Percentiles rank a stretch among this genome's conserved stretches.
phyloP scores from a whole-genome alignment of 2,113 vertebrate species.

The Charadrius vociferus region DNA sequence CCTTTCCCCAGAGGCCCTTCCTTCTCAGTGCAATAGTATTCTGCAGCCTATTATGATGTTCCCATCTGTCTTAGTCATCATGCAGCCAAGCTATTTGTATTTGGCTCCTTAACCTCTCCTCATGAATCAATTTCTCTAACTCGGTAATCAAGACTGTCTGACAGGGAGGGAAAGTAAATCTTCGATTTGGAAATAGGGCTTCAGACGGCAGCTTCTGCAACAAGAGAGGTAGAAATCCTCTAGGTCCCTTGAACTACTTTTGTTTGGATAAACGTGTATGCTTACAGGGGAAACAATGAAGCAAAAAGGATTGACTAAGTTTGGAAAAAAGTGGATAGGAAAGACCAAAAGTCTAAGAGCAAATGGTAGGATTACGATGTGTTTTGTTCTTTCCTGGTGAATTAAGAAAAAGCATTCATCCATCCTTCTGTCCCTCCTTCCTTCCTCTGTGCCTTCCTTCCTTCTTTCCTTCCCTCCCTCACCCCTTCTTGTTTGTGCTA shows the following conservation, averaged over 20 bases:
- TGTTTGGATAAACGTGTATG: neutral
- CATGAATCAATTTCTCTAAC: constrained; percentile 38
- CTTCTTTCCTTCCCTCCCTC: neutral
- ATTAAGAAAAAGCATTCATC: neutral
- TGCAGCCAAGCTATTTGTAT: constrained; percentile 39
- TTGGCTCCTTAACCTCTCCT: constrained; percentile 55
- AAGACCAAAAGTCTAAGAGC: neutral
- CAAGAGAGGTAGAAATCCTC: neutral
- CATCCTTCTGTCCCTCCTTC: neutral
- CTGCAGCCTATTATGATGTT: constrained; percentile 30
- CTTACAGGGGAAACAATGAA: neutral
- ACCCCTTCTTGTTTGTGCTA: neutral
- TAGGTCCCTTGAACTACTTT: neutral
- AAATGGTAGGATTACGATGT: neutral
- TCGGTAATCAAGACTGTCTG: constrained; percentile 6
- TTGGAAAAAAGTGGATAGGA: neutral
- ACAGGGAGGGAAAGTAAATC: constrained; percentile 1
- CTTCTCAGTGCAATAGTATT: constrained; percentile 12
- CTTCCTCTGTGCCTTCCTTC: neutral
- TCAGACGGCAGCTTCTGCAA: neutral
- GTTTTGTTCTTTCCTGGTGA: neutral
- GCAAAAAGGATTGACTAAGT: neutral
- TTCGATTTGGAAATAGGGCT: neutral
- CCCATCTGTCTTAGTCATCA: constrained; percentile 40
- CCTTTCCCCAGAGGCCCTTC: constrained; percentile 33